Conservation (phyloP, 2,113 vertebrate genomes). For the Corythornis cristatus region DNA sequence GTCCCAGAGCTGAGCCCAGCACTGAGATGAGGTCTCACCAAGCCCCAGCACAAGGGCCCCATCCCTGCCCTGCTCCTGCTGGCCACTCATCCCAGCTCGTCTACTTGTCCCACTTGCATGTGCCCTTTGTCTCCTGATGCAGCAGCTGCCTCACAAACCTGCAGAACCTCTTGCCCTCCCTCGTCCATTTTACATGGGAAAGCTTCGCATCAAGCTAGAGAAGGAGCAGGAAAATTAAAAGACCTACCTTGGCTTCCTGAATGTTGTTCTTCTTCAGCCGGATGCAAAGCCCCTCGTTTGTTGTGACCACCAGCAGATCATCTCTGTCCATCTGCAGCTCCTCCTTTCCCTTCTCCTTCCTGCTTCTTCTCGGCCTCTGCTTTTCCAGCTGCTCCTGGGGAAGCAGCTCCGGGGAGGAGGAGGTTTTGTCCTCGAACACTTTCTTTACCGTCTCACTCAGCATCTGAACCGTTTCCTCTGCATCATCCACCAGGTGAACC, state of each 20-base stretch:
- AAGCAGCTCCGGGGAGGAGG: rapidly evolving
- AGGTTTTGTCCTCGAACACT: conserved; percentile 53
- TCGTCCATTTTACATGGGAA: not conserved
- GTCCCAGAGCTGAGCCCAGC: not conserved
- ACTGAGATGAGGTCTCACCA: too few relatives aligned
- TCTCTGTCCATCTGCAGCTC: not conserved
- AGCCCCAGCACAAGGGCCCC: too few relatives aligned
- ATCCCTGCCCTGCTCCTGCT: not conserved
- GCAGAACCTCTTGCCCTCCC: not conserved
- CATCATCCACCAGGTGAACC: conserved; percentile 82
- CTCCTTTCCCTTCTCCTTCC: not conserved
- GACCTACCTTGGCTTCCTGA: conserved; percentile 79
- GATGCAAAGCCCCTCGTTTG: conserved; percentile 79
- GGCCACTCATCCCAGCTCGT: not conserved
- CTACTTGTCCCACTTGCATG: not conserved
- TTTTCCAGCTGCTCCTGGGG: not conserved
- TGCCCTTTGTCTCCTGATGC: rapidly evolving
- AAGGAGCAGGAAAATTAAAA: not conserved
- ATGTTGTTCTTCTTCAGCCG: conserved; percentile 70
- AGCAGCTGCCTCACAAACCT: not conserved
- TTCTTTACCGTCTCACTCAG: conserved; percentile 71
- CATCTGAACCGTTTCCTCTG: conserved; percentile 58
- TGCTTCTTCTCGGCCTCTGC: not conserved
- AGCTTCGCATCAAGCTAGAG: not conserved
- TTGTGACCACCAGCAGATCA: conserved; percentile 16